Conservation (phyloP, 2,797 vertebrate species). For the Taeniopygia guttata region DNA sequence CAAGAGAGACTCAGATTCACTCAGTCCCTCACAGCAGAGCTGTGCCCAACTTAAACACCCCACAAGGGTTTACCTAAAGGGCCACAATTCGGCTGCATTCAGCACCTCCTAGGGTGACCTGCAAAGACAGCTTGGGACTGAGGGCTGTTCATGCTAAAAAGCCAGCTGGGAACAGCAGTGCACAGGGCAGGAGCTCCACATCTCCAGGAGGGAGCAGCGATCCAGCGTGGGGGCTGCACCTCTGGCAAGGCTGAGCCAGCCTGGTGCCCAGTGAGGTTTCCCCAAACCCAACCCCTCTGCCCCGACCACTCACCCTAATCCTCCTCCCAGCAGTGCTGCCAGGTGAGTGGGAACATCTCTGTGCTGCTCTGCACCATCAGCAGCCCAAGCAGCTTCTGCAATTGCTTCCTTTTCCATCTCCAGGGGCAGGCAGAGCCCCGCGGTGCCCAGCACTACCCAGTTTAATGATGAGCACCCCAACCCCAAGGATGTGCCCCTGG, state of each 20-base stretch:
- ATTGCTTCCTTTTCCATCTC: neutral
- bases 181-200: neutral
- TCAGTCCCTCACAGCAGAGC: neutral
- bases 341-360: neutral
- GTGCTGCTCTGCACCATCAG: neutral
- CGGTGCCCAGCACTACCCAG: accelerated
- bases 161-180: neutral
- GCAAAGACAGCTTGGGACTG: neutral
- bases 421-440: neutral
- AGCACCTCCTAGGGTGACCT: neutral
- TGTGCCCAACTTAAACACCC: neutral
- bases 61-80: neutral
- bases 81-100: neutral
- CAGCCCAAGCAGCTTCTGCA: neutral
- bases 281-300: neutral
- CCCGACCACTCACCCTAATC: neutral
- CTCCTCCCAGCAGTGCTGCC: neutral
- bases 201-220: neutral
- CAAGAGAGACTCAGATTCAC: neutral
- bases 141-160: neutral
- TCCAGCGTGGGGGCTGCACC: neutral
- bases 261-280: neutral
- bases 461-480: neutral
- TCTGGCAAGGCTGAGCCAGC: neutral
- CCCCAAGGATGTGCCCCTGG: neutral